Evolutionary conservation across 2,113 vertebrate genomes (phyloP).

Genomic region (Dicentrarchus labrax): DNA sequence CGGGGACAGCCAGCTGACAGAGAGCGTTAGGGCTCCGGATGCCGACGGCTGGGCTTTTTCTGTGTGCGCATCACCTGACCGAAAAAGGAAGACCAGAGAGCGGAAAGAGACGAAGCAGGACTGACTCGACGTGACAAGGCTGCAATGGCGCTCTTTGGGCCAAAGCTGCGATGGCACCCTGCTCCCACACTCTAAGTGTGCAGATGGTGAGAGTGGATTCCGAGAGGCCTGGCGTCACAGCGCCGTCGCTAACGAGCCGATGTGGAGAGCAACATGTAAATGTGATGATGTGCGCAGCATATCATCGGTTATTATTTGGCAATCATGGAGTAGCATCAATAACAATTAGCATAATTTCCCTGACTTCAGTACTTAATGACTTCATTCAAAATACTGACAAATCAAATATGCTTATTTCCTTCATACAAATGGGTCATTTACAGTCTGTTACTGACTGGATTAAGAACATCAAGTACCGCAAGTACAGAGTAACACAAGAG

Average conservation of each 20-base stretch:
- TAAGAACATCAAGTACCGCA: conserved; percentile 32
- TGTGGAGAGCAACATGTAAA: conserved; percentile 77
- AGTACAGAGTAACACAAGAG: conserved; percentile 41
- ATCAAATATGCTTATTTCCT: conserved; percentile 78
- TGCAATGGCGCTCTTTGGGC: conserved; percentile 18
- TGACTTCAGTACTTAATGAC: conserved; percentile 72
- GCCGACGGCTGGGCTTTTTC: conserved; percentile 61
- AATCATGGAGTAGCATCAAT: conserved; percentile 81
- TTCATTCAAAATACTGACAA: conserved; percentile 76
- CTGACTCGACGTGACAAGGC: conserved; percentile 68
- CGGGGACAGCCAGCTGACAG: conserved; percentile 79
- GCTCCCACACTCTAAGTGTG: conserved; percentile 16
- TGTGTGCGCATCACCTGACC: conserved; percentile 62
- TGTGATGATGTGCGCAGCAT: conserved; percentile 75
- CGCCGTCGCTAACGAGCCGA: conserved; percentile 57
- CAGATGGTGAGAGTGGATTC: conserved; percentile 54
- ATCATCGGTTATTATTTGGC: conserved; percentile 81
- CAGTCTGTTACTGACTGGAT: conserved; percentile 58
- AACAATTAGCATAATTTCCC: conserved; percentile 79
- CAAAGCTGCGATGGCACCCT: conserved; percentile 33
- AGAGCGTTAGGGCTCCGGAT: conserved; percentile 64
- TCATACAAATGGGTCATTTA: conserved; percentile 69
- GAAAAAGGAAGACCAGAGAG: conserved; percentile 20
- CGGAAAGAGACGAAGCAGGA: conserved; percentile 31
- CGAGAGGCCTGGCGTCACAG: conserved; percentile 19